These are phyloP conservation scores for Diadegma fenestrale DNA, from an alignment of 2,888 invertebrate species.

Conservation along the genomic window DNA sequence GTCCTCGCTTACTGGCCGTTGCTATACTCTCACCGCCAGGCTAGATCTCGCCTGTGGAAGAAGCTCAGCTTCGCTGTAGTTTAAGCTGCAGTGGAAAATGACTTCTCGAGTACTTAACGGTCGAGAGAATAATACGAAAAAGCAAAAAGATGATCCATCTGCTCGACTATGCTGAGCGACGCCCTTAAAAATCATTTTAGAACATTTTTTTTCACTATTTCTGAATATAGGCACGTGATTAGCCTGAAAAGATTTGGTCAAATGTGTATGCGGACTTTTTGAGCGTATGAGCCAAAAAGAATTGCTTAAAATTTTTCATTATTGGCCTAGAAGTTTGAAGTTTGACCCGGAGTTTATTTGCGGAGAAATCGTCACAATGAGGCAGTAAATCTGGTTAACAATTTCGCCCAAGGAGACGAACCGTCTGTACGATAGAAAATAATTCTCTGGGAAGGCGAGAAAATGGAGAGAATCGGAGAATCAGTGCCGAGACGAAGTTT, in stretches of 20 bases:
- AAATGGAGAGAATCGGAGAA: conserved; percentile 3
- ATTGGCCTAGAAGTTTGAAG: conserved; percentile 11
- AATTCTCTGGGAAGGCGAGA: conserved; percentile 21
- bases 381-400: conserved; percentile 35
- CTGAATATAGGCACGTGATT: not conserved
- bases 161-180: conserved; percentile 5
- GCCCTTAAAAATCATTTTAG: conserved; percentile 1
- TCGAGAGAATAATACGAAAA: conserved; percentile 39
- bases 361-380: conserved; percentile 27
- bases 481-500: conserved; percentile 50
- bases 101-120: conserved; percentile 67
- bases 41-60: conserved; percentile 9
- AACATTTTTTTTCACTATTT: not conserved
- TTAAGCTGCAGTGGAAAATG: conserved; percentile 70
- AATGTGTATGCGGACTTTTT: no score
- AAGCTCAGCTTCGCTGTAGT: conserved; percentile 64
- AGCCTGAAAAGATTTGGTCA: not conserved
- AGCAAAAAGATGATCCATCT: conserved; percentile 19
- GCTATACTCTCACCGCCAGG: not conserved
- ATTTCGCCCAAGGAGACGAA: conserved; percentile 13
- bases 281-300: not conserved
- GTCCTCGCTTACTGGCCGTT: conserved; percentile 11
- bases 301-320: not conserved
- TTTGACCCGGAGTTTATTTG: not conserved
- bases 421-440: conserved; percentile 16